Percentiles rank a stretch among this genome's conserved stretches.
Conservation (phyloP, 2,888 invertebrate genomes). For the Gymnoscelis rufifasciata region DNA sequence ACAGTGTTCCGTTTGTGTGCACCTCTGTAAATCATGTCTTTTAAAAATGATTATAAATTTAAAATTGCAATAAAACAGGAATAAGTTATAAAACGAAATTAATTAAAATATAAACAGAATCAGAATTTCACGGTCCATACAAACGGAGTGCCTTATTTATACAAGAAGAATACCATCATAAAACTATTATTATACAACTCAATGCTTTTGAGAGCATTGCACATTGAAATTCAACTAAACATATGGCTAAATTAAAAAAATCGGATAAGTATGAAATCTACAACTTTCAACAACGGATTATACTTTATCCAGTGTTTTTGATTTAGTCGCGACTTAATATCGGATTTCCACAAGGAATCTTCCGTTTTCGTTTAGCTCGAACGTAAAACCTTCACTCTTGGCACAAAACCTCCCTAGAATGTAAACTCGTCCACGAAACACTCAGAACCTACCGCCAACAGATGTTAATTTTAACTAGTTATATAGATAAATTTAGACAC, state of each 20-base stretch:
- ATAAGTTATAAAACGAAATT: conserved; percentile 24
- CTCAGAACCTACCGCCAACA: too few relatives aligned
- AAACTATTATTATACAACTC: conserved; percentile 39
- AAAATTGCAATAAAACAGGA: conserved; percentile 19
- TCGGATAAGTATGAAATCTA: conserved; percentile 2
- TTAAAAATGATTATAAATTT: conserved; percentile 27
- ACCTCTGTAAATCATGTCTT: conserved; percentile 34
- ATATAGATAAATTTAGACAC: too few relatives aligned
- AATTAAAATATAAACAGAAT: conserved; percentile 21
- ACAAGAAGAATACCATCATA: conserved; percentile 35
- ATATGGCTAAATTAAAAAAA: conserved; percentile 8
- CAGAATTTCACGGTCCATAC: conserved; percentile 20
- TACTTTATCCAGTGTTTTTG: background rate
- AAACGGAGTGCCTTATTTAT: conserved; percentile 25
- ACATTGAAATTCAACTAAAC: conserved; percentile 33
- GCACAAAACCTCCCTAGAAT: too few relatives aligned
- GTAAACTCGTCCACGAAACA: too few relatives aligned
- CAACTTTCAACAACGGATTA: conserved; percentile 7
- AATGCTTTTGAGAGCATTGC: conserved; percentile 31
- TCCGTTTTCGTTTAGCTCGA: too few relatives aligned
- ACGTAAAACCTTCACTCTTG: too few relatives aligned
- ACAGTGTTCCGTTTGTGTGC: conserved; percentile 28
- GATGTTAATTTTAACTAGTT: too few relatives aligned
- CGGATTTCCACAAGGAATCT: too few relatives aligned
- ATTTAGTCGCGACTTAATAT: background rate